Evolutionary conservation across 2,113 vertebrate species (phyloP), one percentile per base, ranked within the genome.

Genomic region (Cyanocitta stelleri): DNA sequence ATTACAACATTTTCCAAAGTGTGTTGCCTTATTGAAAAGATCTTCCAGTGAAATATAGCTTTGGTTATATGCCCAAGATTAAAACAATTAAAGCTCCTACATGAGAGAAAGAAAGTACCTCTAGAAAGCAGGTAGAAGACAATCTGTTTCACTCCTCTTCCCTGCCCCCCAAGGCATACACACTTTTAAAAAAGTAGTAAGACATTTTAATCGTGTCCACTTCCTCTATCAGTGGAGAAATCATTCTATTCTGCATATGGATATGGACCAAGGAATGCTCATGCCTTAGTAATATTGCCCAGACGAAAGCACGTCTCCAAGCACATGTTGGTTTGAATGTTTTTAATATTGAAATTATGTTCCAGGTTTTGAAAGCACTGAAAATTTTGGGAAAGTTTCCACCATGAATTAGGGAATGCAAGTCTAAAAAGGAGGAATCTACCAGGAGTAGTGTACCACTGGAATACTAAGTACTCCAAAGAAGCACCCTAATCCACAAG

Each of bases 101-200:
- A 8, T 54, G 10, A 15, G 4, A 71, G 8, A 61, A 88, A 30
- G 19, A 32, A 43, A 15, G 9, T 4, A 30, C 2, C 7, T 43
- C 21, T 62, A 77, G 14, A 61, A 75, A 64, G 6, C 10, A 58
- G 8, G 12, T 5, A 43, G 33, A 76, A 62, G 4, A 6, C 0
- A 13, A 27, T 72, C 11, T 1, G 0, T 32, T 35, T 63, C 15
- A 44, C 5, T 8, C 3, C 3, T 18, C 9, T 37, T 15, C 6
- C 33, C 7, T 13, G 3, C 0, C 7, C 1, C 4, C 2, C 13
- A 46, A 20, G 5, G 1, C 7, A 29, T 11, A 23, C 3, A 43
- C 5, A 16, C 1, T 49, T 93, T 52, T 16, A 0, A 9, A 58
- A 44, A 55, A 54, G 13, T 13, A 56, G 0, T 35, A 51, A n/a